phyloP scores from a whole-genome alignment of 2,797 vertebrate species.

The Tapirus indicus region DNA sequence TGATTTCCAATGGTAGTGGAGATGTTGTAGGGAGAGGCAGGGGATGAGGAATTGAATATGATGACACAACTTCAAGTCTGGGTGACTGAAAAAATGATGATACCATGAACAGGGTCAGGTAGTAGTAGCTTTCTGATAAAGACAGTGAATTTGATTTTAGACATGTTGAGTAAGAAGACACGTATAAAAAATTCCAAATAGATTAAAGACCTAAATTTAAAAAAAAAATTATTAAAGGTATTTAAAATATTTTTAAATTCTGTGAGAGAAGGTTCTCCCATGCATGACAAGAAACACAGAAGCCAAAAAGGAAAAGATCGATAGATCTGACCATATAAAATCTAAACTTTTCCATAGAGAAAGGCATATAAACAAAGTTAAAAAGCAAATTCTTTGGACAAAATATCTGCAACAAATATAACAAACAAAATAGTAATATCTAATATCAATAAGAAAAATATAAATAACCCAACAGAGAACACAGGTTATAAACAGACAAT shows the following conservation, averaged over 20 bases:
- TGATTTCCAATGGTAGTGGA: neutral
- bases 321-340: neutral
- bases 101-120: neutral
- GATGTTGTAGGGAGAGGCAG: neutral
- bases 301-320: neutral
- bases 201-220: neutral
- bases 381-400: neutral
- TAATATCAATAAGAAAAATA: slow-evolving; percentile 1
- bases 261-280: neutral
- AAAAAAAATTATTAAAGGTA: neutral
- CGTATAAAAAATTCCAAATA: no score
- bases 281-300: neutral
- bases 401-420: neutral
- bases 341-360: neutral
- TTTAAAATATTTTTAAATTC: slow-evolving; percentile 49
- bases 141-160: neutral
- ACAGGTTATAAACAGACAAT: neutral
- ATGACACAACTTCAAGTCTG: neutral
- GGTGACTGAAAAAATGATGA: slow-evolving; percentile 3
- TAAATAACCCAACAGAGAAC: neutral
- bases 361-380: neutral
- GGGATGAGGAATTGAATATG: neutral
- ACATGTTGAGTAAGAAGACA: neutral
- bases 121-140: neutral
- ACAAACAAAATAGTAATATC: neutral